Base-by-base conservation (phyloP, 2,888 invertebrate species). In the Lasioglossum figueresi region DNA sequence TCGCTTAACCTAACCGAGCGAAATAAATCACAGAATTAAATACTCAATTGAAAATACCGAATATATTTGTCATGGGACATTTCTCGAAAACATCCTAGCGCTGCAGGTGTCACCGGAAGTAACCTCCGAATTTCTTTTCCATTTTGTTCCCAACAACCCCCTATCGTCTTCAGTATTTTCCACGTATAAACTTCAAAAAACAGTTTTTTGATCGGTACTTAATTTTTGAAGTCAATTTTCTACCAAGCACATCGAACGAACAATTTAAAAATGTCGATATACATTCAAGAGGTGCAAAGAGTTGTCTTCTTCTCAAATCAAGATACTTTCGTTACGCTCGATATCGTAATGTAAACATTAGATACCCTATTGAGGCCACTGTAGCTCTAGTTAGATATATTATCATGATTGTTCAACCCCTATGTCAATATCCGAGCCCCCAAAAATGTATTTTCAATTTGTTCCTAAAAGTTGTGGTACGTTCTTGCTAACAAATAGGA, bases 1-100 rank as follows among this genome's bases (percentile, higher is more conserved):
- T 94, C 94, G 82, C 94, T 93, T 34, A 95, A 91, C 90, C 95
- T 95, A 73, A 1, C 81, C 2, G 16, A 8, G 0, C 12, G 43
- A 76, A 72, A 68, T 27, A 0, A 63, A 77, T 4, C 48, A 59
- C 5, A 23, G 23, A 23, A 10, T 34, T 8, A 34, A 34, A 63
- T 10, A 34, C 66, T 34, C 8, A 1, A 31, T 23, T 10, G 8
- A 34, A 31, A 34, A 37, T 66, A 37, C 6, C 3, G 34, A 16
- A 68, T 23, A 37, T 10, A 8, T 2, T 34, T 31, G 34, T 66
- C 45, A 0, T 66, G 19, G 2, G 34, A 8, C 34, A 45, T 19
- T 34, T 34, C 10, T 34, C 19, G 34, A 34, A 66, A 19, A 66
- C 34, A 34, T 66, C 4, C 19, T 34, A 59, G 27, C 27, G 5